Conservation (phyloP, 1,140 invertebrate species). For the Pogonomyrmex californicus region DNA sequence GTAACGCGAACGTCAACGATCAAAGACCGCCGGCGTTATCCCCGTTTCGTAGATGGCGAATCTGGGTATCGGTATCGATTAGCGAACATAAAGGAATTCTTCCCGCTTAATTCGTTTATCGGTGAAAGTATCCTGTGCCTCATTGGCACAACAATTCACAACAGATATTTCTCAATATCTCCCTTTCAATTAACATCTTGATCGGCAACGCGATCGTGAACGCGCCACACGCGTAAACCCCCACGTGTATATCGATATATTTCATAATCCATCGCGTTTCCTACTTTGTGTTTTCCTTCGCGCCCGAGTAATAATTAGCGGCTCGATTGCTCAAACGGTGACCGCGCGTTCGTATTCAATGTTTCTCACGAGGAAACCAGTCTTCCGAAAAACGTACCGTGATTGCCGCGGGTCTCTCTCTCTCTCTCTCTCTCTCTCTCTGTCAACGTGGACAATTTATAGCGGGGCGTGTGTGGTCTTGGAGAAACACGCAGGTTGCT, state of each 20-base stretch:
- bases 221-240: background rate
- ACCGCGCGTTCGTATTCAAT: background rate
- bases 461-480: slow-evolving; percentile 9
- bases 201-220: slow-evolving; percentile 27
- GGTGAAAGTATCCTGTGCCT: slow-evolving; percentile 33
- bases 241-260: slow-evolving; percentile 22
- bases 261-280: slow-evolving; percentile 33
- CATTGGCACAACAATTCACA: slow-evolving; percentile 26
- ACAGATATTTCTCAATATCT: slow-evolving; percentile 34
- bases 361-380: slow-evolving; percentile 36
- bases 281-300: slow-evolving; percentile 16
- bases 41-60: background rate
- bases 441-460: slow-evolving; percentile 32
- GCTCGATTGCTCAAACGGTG: slow-evolving; percentile 65
- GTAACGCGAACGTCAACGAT: slow-evolving; percentile 2
- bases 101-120: slow-evolving; percentile 17
- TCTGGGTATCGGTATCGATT: background rate
- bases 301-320: slow-evolving; percentile 60
- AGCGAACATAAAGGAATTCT: slow-evolving; percentile 36
- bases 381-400: slow-evolving; percentile 10
- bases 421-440: too few relatives aligned
- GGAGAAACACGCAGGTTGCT: slow-evolving; percentile 7
- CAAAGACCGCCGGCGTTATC: slow-evolving; percentile 21
- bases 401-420: background rate
- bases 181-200: slow-evolving; percentile 15